Evolutionary conservation across 2,113 vertebrate genomes (phyloP), one percentile per base, ranked within the genome.

Genomic region (Ammodytes marinus): DNA sequence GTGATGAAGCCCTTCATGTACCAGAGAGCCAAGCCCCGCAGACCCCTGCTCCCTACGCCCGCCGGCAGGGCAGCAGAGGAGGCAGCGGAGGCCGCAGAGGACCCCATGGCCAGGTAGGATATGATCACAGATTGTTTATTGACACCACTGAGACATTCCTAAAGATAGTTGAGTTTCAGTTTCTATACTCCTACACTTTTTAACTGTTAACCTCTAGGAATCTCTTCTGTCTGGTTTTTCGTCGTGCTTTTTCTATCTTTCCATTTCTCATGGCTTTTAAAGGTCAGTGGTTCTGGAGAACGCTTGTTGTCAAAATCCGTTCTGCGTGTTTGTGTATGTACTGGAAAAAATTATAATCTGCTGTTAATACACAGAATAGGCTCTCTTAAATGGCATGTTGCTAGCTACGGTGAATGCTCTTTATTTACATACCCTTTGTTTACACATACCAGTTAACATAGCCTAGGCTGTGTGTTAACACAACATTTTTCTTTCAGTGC

Each of bases 1-100:
- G 91, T 95, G 59, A 94, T 95, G 91, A 95, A 95, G 86, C 93
- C 95, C 6, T 96, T 95, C 77, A 93, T 95, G 63, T 95, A 95
- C 88, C 95, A 96, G 94, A 79, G 95, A 69, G 94, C 93, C 70
- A 96, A 96, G 82, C 91, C 92, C 0, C 93, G 95, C 13, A 82
- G 95, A 46, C 94, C 95, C 3, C 89, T 96, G 67, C 87, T 96
- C 61, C 95, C 95, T 13, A 96, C 95, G 1, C 95, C 95, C 0
- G 92, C 95, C 1, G 94, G 95, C 13, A 91, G 95, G 4, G 91
- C 93, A 0, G 92, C 93, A 4, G 95, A 95, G 71, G 95, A 96
- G 71, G 94, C 94, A 1, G 93, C 79, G 0, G 92, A 93, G 35
- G 92, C 92, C 1, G 93, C 93, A 1, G 95, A 96, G 27, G 95